phyloP scores from a whole-genome alignment of 2,113 vertebrate species.

The Mustela nigripes region DNA sequence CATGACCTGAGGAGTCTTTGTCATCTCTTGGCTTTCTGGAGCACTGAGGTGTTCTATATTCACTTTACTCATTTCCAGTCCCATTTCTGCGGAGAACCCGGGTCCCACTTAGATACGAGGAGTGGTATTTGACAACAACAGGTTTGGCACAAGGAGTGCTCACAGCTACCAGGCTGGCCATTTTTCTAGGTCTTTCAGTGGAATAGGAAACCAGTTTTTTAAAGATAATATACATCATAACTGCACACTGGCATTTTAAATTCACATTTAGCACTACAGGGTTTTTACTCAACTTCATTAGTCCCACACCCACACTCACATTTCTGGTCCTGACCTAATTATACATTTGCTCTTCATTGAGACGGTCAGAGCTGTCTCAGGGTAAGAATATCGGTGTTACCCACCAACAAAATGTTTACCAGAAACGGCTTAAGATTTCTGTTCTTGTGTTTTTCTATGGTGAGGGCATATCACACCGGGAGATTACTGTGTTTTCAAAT shows the following conservation, averaged over 20 bases:
- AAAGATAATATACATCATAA: not conserved
- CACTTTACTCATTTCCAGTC: not conserved
- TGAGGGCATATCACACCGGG: not conserved
- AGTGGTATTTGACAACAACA: not conserved
- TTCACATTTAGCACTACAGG: not conserved
- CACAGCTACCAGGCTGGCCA: accelerated
- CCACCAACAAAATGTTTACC: accelerated
- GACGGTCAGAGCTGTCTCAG: not conserved
- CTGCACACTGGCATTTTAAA: too few species aligned
- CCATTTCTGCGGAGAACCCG: not conserved
- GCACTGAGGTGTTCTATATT: not conserved
- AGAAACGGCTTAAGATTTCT: not conserved
- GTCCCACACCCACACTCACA: not conserved
- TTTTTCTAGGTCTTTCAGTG: not conserved
- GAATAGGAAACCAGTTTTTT: not conserved
- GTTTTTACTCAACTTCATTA: not conserved
- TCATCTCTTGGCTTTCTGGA: not conserved
- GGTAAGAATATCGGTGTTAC: not conserved
- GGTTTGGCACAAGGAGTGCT: accelerated
- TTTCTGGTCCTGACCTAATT: not conserved
- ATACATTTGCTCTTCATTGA: not conserved
- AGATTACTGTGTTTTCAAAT: not conserved
- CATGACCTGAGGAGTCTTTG: accelerated
- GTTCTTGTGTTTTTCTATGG: not conserved
- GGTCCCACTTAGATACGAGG: not conserved